Conservation (phyloP, 1,140 invertebrate genomes). For the Hycleus phaleratus region DNA sequence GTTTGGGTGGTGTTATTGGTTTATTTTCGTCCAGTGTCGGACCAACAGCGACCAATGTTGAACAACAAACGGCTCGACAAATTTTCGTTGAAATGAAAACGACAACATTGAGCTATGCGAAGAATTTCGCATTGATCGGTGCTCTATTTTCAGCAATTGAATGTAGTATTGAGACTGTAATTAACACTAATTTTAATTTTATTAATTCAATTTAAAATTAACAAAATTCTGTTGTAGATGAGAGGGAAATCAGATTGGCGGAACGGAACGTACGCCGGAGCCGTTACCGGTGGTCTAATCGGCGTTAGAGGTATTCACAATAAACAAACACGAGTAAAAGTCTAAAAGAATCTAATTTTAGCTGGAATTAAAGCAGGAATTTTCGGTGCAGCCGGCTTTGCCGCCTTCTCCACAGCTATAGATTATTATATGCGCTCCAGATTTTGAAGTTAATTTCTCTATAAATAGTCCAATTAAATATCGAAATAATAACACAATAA, state of each 20-base stretch:
- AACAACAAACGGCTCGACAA: slow-evolving; percentile 76
- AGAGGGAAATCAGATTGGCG: slow-evolving; percentile 92
- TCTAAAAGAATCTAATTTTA: slow-evolving; percentile 44
- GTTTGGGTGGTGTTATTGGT: slow-evolving; percentile 86
- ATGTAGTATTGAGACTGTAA: slow-evolving; percentile 84
- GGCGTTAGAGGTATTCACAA: slow-evolving; percentile 72
- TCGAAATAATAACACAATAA: too few species aligned
- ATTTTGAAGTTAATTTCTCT: slow-evolving; percentile 19
- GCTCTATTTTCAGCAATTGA: slow-evolving; percentile 88
- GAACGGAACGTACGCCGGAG: slow-evolving; percentile 92
- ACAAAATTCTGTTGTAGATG: slow-evolving; percentile 50
- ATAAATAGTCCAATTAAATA: too few species aligned
- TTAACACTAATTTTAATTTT: slow-evolving; percentile 22
- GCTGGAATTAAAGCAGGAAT: slow-evolving; percentile 89
- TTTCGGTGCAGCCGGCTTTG: slow-evolving; percentile 89
- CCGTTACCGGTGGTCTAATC: slow-evolving; percentile 88
- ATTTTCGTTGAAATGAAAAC: slow-evolving; percentile 87
- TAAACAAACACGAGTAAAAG: neutral
- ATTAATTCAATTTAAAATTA: neutral
- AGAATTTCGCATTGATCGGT: slow-evolving; percentile 95
- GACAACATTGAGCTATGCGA: slow-evolving; percentile 85
- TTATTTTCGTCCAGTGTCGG: slow-evolving; percentile 93
- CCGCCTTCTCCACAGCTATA: slow-evolving; percentile 89
- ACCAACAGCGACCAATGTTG: slow-evolving; percentile 70
- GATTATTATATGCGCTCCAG: slow-evolving; percentile 83